Percentiles rank a stretch among this genome's conserved stretches.
Conservation (phyloP, 2,888 invertebrate species). For the Thera obeliscata region DNA sequence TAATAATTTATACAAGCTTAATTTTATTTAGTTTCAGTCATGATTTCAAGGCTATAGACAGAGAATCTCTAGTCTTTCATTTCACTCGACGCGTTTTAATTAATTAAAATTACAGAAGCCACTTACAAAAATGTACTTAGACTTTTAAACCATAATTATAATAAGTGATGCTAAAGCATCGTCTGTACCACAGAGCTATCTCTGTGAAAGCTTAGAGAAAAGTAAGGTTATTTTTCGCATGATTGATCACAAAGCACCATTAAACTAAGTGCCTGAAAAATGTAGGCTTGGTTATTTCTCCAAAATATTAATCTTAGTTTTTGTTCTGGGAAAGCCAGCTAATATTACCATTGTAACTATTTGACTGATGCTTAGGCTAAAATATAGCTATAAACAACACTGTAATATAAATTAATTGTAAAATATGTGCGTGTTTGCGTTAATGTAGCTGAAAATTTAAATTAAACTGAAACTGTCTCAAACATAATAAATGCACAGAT, state of each 20-base stretch:
- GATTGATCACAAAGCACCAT: slow-evolving; percentile 23
- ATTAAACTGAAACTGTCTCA: too few relatives aligned
- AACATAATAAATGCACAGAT: too few relatives aligned
- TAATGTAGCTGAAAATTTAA: too few relatives aligned
- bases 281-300: not conserved
- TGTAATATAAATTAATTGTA: too few relatives aligned
- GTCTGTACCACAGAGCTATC: not conserved
- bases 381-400: not conserved
- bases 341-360: not conserved
- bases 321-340: not conserved
- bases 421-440: too few relatives aligned
- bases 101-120: too few relatives aligned
- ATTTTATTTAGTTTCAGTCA: too few relatives aligned
- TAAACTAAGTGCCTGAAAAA: slow-evolving; percentile 19
- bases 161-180: not conserved
- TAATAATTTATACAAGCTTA: too few relatives aligned
- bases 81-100: too few relatives aligned
- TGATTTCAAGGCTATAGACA: too few relatives aligned
- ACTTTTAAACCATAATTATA: not conserved
- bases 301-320: not conserved
- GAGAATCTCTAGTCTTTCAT: too few relatives aligned
- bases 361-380: not conserved
- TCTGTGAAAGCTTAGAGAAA: slow-evolving; percentile 1
- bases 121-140: too few relatives aligned
- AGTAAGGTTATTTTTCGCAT: slow-evolving; percentile 16